Conservation (phyloP, 2,888 invertebrate genomes). For the Gymnocheta viridis region DNA sequence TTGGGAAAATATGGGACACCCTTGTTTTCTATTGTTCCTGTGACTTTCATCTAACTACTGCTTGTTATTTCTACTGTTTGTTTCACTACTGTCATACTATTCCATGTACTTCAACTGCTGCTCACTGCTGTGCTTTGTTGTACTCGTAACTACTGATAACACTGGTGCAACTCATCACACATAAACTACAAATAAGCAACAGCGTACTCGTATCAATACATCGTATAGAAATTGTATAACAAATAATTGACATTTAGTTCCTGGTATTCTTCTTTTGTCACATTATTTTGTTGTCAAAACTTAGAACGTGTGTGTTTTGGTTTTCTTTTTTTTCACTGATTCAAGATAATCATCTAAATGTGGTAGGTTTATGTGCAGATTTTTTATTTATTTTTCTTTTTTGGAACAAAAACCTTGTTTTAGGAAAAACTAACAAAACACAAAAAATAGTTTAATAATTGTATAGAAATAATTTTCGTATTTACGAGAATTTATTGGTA, state of each 20-base stretch:
- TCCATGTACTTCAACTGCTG: not conserved
- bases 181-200: not conserved
- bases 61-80: slow-evolving; percentile 49
- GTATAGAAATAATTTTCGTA: slow-evolving; percentile 17
- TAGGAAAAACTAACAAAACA: not conserved
- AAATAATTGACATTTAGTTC: slow-evolving; percentile 71
- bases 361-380: slow-evolving; percentile 62
- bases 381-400: slow-evolving; percentile 15
- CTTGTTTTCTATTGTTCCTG: not conserved
- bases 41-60: slow-evolving; percentile 56
- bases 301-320: slow-evolving; percentile 48
- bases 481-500: slow-evolving; percentile 68
- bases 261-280: slow-evolving; percentile 69
- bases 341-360: slow-evolving; percentile 62
- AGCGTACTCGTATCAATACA: slow-evolving; percentile 4
- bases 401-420: slow-evolving; percentile 29
- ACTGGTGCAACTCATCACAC: not conserved
- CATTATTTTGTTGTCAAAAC: slow-evolving; percentile 56
- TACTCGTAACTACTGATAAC: slow-evolving; percentile 31
- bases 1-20: too few relatives aligned
- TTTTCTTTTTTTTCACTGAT: not conserved
- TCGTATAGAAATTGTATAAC: slow-evolving; percentile 57
- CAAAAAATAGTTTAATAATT: slow-evolving; percentile 9
- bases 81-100: slow-evolving; percentile 5
- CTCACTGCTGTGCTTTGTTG: slow-evolving; percentile 12